Conservation (phyloP, 2,888 invertebrate genomes). For the Euzophera pinguis region DNA sequence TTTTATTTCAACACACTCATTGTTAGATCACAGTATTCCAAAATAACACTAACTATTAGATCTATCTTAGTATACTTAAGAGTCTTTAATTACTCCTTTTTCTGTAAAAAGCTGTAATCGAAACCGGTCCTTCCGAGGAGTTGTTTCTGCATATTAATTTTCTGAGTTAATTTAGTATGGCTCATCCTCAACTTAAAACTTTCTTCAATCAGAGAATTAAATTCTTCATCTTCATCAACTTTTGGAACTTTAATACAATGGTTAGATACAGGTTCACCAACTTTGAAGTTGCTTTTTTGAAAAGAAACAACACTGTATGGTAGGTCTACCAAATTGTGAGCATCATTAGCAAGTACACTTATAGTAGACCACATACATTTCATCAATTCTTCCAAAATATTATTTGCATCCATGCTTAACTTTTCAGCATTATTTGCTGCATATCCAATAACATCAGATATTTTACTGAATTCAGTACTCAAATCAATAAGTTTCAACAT, state of each 20-base stretch:
- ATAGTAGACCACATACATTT: slow-evolving; percentile 66
- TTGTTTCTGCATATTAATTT: slow-evolving; percentile 53
- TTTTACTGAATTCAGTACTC: slow-evolving; percentile 63
- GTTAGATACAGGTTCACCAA: slow-evolving; percentile 64
- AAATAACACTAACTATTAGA: too few species aligned
- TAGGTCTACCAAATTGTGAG: slow-evolving; percentile 52
- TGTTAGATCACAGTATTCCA: not conserved
- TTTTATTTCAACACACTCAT: not conserved
- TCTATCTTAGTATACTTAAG: not conserved
- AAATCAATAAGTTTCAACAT: slow-evolving; percentile 65
- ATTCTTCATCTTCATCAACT: slow-evolving; percentile 44
- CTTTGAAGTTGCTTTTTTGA: slow-evolving; percentile 67
- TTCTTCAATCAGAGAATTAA: slow-evolving; percentile 66
- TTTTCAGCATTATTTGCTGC: slow-evolving; percentile 60
- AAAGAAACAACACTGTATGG: slow-evolving; percentile 72
- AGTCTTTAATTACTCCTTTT: slow-evolving; percentile 23
- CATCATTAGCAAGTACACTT: slow-evolving; percentile 54
- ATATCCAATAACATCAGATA: slow-evolving; percentile 55
- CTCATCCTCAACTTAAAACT: slow-evolving; percentile 59
- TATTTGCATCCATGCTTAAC: slow-evolving; percentile 43
- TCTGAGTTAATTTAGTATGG: slow-evolving; percentile 50
- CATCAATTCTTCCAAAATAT: slow-evolving; percentile 53
- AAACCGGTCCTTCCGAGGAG: slow-evolving; percentile 45
- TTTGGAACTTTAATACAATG: slow-evolving; percentile 47
- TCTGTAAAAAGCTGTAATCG: slow-evolving; percentile 66